Evolutionary conservation across 2,113 vertebrate genomes (phyloP), one percentile per base, ranked within the genome.

Genomic region (Excalfactoria chinensis): DNA sequence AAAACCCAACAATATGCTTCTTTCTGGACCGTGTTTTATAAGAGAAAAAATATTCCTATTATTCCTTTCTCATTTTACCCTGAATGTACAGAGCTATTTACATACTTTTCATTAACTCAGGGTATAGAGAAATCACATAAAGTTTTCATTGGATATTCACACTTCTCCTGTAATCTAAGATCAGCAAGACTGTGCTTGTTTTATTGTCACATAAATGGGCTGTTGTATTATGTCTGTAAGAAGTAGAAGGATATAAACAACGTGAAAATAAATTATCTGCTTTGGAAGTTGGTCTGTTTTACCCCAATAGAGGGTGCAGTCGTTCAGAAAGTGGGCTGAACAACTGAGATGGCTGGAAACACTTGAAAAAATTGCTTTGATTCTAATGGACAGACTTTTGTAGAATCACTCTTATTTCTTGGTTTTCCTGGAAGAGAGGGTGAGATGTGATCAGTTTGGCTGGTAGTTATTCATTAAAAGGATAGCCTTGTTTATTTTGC

Each of bases 261-360:
- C 10, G 41, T 15, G 64, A 91, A 88, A 91, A 80, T 40, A 83
- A 93, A 91, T 11, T 15, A 49, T 15, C 63, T 93, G 67, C 63
- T 93, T 59, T 85, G 66, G 60, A 89, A 95, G 84, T 69, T 87
- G 90, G 58, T 92, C 91, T 95, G 74, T 3, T 91, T 95, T 92
- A 91, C 84, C 87, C 82, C 91, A 87, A 95, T 93, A 94, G 93
- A 94, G 84, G 84, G 86, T 96, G 95, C 86, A 93, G 88, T 93
- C 17, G 3, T 76, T 92, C 90, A 94, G 77, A 93, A 94, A 96
- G 88, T 89, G 88, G 80, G 88, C 73, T 8, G 12, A 78, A 35
- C 26, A 73, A 84, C 68, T 13, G 64, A 70, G 74, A 55, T 41
- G 43, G 46, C 11, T 83, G 90, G 44, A 79, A 95, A 92, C 46